These are phyloP conservation scores for Cygnus olor DNA, from an alignment of 2,797 vertebrate genomes.

Conservation along the genomic window DNA sequence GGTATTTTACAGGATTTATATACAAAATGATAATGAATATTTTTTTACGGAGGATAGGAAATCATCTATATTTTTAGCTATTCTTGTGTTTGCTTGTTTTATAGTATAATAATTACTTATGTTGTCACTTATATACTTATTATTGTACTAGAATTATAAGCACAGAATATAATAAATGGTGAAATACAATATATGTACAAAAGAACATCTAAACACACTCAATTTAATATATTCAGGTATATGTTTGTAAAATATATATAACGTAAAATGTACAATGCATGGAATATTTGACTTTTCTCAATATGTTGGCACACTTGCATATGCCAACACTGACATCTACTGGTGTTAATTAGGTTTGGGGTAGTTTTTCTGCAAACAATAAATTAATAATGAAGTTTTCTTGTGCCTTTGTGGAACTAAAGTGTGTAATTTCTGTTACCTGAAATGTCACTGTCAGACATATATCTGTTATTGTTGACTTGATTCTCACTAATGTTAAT, in stretches of 20 bases:
- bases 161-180: background rate
- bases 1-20: background rate
- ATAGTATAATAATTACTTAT: background rate
- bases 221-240: background rate
- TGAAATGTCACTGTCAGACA: background rate
- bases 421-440: background rate
- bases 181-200: background rate
- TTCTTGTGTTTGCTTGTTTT: background rate
- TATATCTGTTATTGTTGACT: background rate
- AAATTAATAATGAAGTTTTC: background rate
- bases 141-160: background rate
- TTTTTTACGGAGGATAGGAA: background rate
- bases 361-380: background rate
- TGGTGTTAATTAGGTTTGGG: constrained; percentile 59
- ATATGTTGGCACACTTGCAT: background rate
- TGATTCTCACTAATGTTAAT: background rate
- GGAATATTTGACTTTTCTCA: background rate
- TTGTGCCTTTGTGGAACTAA: background rate
- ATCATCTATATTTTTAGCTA: background rate
- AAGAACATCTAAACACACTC: background rate
- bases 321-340: constrained; percentile 81
- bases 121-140: background rate
- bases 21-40: background rate
- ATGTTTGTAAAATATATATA: background rate
- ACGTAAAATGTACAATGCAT: background rate